These are phyloP conservation scores for Cossypha heuglini DNA, from an alignment of 2,797 vertebrate genomes.

Conservation along the genomic window DNA sequence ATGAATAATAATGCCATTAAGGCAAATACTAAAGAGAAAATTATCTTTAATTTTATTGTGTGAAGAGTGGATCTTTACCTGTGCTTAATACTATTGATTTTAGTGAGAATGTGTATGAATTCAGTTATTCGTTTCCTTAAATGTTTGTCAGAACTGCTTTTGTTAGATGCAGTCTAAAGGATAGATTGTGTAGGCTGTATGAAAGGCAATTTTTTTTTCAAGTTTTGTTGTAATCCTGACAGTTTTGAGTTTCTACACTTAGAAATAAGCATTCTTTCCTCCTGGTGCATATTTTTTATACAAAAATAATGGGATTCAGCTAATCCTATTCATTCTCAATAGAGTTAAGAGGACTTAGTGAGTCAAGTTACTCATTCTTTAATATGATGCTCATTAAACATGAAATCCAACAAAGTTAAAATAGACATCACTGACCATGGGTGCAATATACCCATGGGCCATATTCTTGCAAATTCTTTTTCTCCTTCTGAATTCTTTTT, in stretches of 20 bases:
- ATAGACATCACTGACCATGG: background rate
- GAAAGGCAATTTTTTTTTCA: background rate
- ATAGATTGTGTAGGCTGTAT: background rate
- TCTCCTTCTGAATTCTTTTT: background rate
- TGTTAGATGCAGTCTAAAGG: background rate
- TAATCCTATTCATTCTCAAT: background rate
- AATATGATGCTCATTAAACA: background rate
- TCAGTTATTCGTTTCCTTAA: background rate
- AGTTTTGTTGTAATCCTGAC: background rate
- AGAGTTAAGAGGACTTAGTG: background rate
- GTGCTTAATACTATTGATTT: conserved; percentile 22
- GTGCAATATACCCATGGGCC: background rate
- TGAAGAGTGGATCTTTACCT: conserved; percentile 2
- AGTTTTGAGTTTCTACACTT: background rate
- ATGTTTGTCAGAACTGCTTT: background rate
- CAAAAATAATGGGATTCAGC: background rate
- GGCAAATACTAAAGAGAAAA: background rate
- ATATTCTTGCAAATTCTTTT: background rate
- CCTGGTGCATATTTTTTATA: background rate
- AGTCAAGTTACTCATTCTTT: background rate
- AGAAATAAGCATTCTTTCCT: background rate
- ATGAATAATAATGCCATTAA: conserved; percentile 11
- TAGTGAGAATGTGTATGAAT: background rate
- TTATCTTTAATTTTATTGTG: background rate
- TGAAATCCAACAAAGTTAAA: background rate